Conservation (phyloP, 2,113 vertebrate genomes). For the Speoplatyrhinus poulsoni region DNA sequence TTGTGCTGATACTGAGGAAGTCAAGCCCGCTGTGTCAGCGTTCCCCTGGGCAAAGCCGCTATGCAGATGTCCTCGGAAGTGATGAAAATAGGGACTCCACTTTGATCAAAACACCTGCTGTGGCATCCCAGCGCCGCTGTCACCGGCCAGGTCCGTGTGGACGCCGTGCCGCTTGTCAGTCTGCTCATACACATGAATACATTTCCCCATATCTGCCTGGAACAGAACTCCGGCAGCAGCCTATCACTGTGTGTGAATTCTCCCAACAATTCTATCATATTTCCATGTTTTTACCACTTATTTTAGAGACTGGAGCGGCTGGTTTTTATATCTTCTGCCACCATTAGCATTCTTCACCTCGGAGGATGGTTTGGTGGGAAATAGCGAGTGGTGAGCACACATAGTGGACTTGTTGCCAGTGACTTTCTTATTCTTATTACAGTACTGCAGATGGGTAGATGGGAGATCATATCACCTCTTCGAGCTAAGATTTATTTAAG, state of each 20-base stretch:
- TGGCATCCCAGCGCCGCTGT: slow-evolving; percentile 45
- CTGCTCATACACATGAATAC: slow-evolving; percentile 46
- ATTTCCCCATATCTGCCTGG: slow-evolving; percentile 40
- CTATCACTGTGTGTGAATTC: slow-evolving; percentile 22
- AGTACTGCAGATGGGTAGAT: no score
- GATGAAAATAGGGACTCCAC: slow-evolving; percentile 61
- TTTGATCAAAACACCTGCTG: slow-evolving; percentile 68
- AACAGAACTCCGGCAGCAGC: slow-evolving; percentile 25
- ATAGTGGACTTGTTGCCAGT: no score
- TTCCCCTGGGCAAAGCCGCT: slow-evolving; percentile 60
- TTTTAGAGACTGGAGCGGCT: no score
- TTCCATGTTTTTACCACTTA: no score
- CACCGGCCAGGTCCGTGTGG: slow-evolving; percentile 46
- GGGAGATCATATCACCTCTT: no score
- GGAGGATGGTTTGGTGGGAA: background rate
- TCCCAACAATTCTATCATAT: slow-evolving; percentile 31
- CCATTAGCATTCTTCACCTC: background rate
- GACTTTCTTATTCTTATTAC: no score
- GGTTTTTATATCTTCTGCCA: background rate
- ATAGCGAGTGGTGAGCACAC: background rate
- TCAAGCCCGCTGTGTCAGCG: slow-evolving; percentile 66
- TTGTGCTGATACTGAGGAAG: slow-evolving; percentile 62
- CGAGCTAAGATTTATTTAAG: no score
- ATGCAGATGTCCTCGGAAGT: slow-evolving; percentile 65
- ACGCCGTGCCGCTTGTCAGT: slow-evolving; percentile 58